Percentiles rank a stretch among this genome's conserved stretches.
These are phyloP conservation scores for Erebia aethiops DNA, from an alignment of 2,888 invertebrate genomes.

Conservation along the genomic window DNA sequence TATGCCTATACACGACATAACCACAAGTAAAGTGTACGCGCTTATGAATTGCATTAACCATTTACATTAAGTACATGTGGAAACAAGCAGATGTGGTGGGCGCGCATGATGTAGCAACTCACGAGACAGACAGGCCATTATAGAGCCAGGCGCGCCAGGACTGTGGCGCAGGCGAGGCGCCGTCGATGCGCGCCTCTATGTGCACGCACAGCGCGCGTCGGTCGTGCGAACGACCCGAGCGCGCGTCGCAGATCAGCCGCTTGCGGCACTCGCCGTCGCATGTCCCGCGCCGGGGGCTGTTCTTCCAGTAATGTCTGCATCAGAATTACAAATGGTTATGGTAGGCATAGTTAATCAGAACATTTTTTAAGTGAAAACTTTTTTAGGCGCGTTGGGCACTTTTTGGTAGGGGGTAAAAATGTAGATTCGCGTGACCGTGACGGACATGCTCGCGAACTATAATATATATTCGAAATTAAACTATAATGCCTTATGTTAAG, in stretches of 20 bases:
- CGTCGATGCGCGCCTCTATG: slow-evolving; percentile 92
- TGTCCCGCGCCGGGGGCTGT: slow-evolving; percentile 90
- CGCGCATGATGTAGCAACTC: slow-evolving; percentile 74
- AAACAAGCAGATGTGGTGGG: slow-evolving; percentile 14
- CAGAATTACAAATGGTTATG: background rate
- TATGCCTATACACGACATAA: too few relatives aligned
- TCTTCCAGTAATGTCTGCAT: slow-evolving; percentile 93
- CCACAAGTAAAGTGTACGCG: background rate
- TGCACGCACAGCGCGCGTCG: slow-evolving; percentile 91
- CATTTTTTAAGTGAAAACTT: too few relatives aligned
- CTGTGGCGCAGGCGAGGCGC: slow-evolving; percentile 85
- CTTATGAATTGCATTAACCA: background rate
- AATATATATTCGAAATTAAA: too few relatives aligned
- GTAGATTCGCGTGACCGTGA: too few relatives aligned
- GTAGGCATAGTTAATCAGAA: too few relatives aligned
- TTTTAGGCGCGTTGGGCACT: too few relatives aligned
- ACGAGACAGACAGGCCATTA: slow-evolving; percentile 93
- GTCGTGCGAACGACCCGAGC: slow-evolving; percentile 94
- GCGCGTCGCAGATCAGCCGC: slow-evolving; percentile 92
- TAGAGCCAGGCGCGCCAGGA: slow-evolving; percentile 95
- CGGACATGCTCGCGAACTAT: too few relatives aligned
- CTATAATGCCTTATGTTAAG: too few relatives aligned
- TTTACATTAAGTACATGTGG: too few relatives aligned
- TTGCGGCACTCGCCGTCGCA: slow-evolving; percentile 95
- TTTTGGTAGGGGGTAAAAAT: too few relatives aligned